Evolutionary conservation across 2,797 vertebrate species (phyloP), one percentile per base, ranked within the genome.

Genomic region (Xenopus petersii): DNA sequence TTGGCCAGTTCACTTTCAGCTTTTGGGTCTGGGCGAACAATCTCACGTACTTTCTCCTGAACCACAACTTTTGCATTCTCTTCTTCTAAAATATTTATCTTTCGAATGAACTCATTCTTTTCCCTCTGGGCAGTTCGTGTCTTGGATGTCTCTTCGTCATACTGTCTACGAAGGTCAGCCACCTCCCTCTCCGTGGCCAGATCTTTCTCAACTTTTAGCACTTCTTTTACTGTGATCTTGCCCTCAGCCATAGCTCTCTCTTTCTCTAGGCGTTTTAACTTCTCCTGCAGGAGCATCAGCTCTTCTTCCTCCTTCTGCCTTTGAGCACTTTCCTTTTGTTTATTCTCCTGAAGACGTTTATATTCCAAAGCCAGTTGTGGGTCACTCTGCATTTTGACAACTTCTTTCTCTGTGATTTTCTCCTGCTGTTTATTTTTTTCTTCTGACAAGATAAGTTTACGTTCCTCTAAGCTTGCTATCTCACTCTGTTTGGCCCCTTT

Each of bases 191-290:
- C 96, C 0, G 91, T 86, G 1, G 80, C 87, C 0, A 89, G 12
- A 51, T 99, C 97, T 75, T 97, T 98, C 85, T 98, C 97, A n/a
- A 99, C 93, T 81, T 95, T 98, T 73, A 98, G 84, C 47, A 99
- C 98, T 84, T 99, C 98, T 81, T 95, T 96, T 81, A 99, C 95
- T 0, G 94, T 96, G 82, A 98, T 94, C 81, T 95, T 98, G 82
- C 98, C 96, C 82, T 98, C 96, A 0, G 95, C 96, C 17, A 97
- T 96, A 74, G 94, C 86, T 65, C 96, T 92, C 66, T 98, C 97
- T 73, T 95, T 98, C 84, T 98, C 96, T 47, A 98, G 85, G 21
- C 94, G 92, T 80, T 81, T 89, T 13, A 98, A 91, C 79, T 93
- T 97, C 0, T 96, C 95, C 81, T 95, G 94, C 74, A 98, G 93